phyloP scores from a whole-genome alignment of 2,797 vertebrate genomes.

The Malurus splendens region DNA sequence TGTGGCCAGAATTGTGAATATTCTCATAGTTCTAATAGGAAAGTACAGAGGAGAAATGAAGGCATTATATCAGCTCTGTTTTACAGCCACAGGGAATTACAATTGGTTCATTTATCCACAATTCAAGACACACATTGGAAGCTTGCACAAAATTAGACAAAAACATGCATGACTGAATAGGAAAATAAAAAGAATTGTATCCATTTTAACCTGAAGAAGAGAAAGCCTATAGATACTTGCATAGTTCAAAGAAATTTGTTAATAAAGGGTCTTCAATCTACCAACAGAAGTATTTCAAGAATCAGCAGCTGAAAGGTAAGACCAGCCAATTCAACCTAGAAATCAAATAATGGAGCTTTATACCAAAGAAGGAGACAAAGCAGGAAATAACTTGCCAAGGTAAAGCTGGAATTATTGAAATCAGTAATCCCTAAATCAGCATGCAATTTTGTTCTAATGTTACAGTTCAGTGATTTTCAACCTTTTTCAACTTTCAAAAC shows the following conservation, averaged over 20 bases:
- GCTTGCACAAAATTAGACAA: slow-evolving; percentile 2
- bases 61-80: slow-evolving; percentile 22
- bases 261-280: slow-evolving; percentile 8
- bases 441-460: background rate
- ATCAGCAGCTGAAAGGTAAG: background rate
- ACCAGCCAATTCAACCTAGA: background rate
- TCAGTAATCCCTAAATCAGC: background rate
- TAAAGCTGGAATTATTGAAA: slow-evolving; percentile 1
- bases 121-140: slow-evolving; percentile 18
- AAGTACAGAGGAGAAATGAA: slow-evolving; percentile 38
- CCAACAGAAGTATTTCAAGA: slow-evolving; percentile 7
- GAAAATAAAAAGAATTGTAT: slow-evolving; percentile 33
- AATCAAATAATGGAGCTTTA: background rate
- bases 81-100: background rate
- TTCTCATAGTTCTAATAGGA: slow-evolving; percentile 11
- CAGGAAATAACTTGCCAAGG: background rate
- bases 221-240: slow-evolving; percentile 1
- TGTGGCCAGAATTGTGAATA: slow-evolving; percentile 11
- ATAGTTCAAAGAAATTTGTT: slow-evolving; percentile 13
- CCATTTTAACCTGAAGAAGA: background rate
- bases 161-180: slow-evolving; percentile 11
- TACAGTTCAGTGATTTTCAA: background rate
- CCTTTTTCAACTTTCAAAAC: background rate
- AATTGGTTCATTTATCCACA: slow-evolving; percentile 29
- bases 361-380: background rate